Conservation (phyloP, 2,888 invertebrate genomes). For the Camptogramma bilineatum region DNA sequence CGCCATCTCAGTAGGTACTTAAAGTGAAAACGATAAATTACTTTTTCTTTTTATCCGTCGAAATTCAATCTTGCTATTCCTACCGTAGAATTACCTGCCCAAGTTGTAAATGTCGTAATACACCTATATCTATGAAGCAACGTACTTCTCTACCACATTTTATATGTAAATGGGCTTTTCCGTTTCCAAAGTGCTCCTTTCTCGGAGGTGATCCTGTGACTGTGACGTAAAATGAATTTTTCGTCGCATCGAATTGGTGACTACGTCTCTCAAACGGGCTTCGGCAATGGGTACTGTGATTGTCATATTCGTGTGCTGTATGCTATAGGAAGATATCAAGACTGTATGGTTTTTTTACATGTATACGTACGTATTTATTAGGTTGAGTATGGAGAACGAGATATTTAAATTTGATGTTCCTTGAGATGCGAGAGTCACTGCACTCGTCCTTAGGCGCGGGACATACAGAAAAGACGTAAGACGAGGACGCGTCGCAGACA, state of each 20-base stretch:
- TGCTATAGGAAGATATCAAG: constrained; percentile 6
- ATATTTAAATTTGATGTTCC: no score
- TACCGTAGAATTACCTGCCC: constrained; percentile 37
- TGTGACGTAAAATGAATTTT: constrained; percentile 67
- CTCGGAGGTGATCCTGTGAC: constrained; percentile 64
- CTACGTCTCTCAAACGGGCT: constrained; percentile 46
- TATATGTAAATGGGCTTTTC: constrained; percentile 72
- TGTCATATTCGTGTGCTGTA: not conserved
- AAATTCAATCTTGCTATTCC: constrained; percentile 33
- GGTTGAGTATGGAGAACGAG: no score
- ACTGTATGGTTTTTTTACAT: not conserved
- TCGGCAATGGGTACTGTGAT: constrained; percentile 18
- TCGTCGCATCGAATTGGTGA: constrained; percentile 55
- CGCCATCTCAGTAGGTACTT: no score
- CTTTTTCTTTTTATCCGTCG: not conserved
- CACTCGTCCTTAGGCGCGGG: no score
- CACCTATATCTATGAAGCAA: constrained; percentile 41
- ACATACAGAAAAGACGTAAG: no score
- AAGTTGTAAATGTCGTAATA: constrained; percentile 30
- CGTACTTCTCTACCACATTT: constrained; percentile 55
- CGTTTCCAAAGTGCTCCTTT: constrained; percentile 68
- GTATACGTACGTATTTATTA: no score
- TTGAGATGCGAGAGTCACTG: no score
- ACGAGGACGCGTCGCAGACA: no score
- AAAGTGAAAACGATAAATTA: not conserved